Base-by-base conservation (phyloP, 2,888 invertebrate genomes). In the Andrena marginata region DNA sequence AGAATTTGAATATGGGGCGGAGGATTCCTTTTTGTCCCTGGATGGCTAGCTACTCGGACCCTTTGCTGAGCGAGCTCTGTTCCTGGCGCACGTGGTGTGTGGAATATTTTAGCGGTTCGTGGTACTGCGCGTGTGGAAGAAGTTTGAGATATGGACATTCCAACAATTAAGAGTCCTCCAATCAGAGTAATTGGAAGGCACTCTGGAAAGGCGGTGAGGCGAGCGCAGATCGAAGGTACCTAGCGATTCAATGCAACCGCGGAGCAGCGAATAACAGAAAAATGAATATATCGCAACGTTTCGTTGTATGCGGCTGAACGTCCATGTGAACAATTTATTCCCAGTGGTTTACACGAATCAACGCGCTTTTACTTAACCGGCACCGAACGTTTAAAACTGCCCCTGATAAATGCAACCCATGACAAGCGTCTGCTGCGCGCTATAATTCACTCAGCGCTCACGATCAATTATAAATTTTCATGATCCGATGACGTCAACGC, bases 1-100 rank as follows among this genome's bases (percentile, higher is more conserved):
- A 31, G 71, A 75, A 82, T 82, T 80, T 82, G 80, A 82, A 82
- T 82, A 82, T 64, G 75, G 80, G 64, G 35, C 69, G 35, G n/a
- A 31, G 65, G 29, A 33, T 20, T 26, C 10, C 29, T 54, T 49
- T 60, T 73, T 42, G 35, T 65, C 13, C 16, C 29, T 33, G 60
- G n/a, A 35, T 56, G 13, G 33, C 51, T 20, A n/a, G 54, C 54
- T 35, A 31, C 51, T 16, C n/a, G 67, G 26, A 68, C 49, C 69
- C 42, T 69, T 56, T 56, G 16, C 13, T 16, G 20, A 16, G 16
- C 33, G 23, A 54, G 64, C 7, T 65, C n/a, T 29, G 48, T 26
- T 6, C 26, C 7, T 6, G 26, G 56, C 23, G 56, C 56, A 56
- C 56, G n/a, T 65, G 48, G 10, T 35, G 8, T 48, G 64, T 68